These are phyloP conservation scores for Drosophila parvula DNA, from an alignment of 1,140 invertebrate species.

Conservation along the genomic window DNA sequence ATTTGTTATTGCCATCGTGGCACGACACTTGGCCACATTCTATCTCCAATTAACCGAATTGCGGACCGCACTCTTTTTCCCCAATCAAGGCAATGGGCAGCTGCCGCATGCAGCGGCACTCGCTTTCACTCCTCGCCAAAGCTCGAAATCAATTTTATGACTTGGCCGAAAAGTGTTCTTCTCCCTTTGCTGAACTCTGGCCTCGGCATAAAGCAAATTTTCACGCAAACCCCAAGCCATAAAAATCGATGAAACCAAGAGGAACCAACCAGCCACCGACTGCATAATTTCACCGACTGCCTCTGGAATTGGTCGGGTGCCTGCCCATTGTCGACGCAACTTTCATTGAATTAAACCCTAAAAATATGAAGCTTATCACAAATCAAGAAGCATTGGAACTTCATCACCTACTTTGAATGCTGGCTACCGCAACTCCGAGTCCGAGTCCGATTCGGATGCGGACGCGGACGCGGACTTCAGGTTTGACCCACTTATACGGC, in stretches of 20 bases:
- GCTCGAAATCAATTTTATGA: slow-evolving; percentile 79
- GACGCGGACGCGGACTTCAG: slow-evolving; percentile 16
- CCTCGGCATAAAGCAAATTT: slow-evolving; percentile 68
- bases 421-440: slow-evolving; percentile 68
- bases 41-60: slow-evolving; percentile 47
- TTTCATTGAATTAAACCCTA: slow-evolving; percentile 83
- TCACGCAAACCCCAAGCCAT: slow-evolving; percentile 51
- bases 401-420: slow-evolving; percentile 83
- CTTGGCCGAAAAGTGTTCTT: slow-evolving; percentile 53
- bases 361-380: slow-evolving; percentile 84
- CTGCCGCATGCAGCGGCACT: slow-evolving; percentile 17
- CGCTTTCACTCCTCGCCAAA: slow-evolving; percentile 66
- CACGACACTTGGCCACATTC: slow-evolving; percentile 39
- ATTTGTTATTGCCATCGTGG: slow-evolving; percentile 33
- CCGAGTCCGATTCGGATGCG: not conserved
- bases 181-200: slow-evolving; percentile 70
- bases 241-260: slow-evolving; percentile 13
- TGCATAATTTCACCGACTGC: slow-evolving; percentile 76
- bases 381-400: slow-evolving; percentile 80
- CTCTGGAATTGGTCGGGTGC: slow-evolving; percentile 46
- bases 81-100: slow-evolving; percentile 33
- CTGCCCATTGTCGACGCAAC: slow-evolving; percentile 70
- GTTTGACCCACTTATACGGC: slow-evolving; percentile 50
- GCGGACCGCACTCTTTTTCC: slow-evolving; percentile 26
- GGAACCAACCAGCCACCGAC: slow-evolving; percentile 35